A percentile compares a stretch with the other conserved stretches of the same genome.
Evolutionary conservation across 2,113 vertebrate species (phyloP).

Genomic region (Oophaga pumilio): DNA sequence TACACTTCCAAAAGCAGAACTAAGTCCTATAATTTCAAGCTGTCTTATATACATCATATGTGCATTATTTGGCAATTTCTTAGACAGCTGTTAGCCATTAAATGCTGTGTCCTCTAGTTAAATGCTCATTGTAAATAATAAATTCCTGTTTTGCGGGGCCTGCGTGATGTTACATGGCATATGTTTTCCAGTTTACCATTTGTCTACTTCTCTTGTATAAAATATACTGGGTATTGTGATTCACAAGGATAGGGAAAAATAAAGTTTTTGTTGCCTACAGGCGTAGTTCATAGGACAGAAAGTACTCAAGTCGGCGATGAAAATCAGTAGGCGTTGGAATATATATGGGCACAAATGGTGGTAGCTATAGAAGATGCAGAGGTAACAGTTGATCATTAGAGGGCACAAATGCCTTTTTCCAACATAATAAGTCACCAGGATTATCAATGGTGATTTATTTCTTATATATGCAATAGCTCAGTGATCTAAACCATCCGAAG

Average conservation of each 20-base stretch:
- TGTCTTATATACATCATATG: slow-evolving; percentile 57
- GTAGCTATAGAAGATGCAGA: neutral
- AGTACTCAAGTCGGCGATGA: neutral
- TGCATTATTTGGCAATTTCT: slow-evolving; percentile 59
- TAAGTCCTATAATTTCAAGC: slow-evolving; percentile 58
- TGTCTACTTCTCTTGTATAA: slow-evolving; percentile 38
- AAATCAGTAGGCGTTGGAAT: neutral
- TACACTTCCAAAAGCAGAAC: slow-evolving; percentile 48
- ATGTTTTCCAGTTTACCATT: slow-evolving; percentile 57
- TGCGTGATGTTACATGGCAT: slow-evolving; percentile 55
- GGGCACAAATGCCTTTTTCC: neutral
- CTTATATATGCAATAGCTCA: no score
- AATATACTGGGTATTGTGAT: slow-evolving; percentile 31
- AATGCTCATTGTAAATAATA: slow-evolving; percentile 60
- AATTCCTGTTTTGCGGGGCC: slow-evolving; percentile 56
- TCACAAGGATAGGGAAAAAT: neutral
- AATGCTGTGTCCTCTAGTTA: slow-evolving; percentile 59
- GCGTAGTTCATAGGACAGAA: neutral
- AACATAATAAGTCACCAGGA: neutral
- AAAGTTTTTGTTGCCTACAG: slow-evolving; percentile 2
- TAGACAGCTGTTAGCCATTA: slow-evolving; percentile 59
- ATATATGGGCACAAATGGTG: neutral
- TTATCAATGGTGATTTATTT: neutral
- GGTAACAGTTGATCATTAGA: neutral
- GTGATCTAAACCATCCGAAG: no score